Evolutionary conservation across 2,888 invertebrate genomes (phyloP).

Genomic region (Crepidodera aurea): DNA sequence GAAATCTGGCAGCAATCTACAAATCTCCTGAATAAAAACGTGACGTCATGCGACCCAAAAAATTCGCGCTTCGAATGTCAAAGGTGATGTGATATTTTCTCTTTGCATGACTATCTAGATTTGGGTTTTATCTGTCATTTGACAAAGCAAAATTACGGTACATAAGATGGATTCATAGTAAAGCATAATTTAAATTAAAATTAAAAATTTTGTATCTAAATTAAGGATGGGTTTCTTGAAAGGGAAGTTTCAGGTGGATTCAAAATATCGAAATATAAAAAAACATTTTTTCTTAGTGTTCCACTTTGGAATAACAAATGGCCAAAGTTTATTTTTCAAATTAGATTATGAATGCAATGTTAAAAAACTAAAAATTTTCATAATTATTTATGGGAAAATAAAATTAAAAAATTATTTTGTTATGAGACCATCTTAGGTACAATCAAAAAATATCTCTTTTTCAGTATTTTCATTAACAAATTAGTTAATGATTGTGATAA

Average conservation of each 20-base stretch:
- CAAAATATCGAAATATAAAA: too few relatives aligned
- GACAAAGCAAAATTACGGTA: neutral
- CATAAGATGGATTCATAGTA: neutral
- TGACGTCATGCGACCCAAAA: constrained; percentile 40
- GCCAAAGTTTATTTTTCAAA: too few relatives aligned
- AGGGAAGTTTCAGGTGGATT: too few relatives aligned
- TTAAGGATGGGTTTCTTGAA: too few relatives aligned
- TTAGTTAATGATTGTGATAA: constrained; percentile 45
- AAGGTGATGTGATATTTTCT: constrained; percentile 46
- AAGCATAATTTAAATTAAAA: neutral
- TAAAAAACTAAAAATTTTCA: too few relatives aligned
- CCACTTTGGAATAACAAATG: too few relatives aligned
- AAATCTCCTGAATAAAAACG: constrained; percentile 22
- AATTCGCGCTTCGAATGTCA: constrained; percentile 39
- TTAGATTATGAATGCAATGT: too few relatives aligned
- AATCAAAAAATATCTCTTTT: constrained; percentile 16
- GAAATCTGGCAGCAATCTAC: constrained; percentile 5
- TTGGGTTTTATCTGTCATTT: constrained; percentile 19
- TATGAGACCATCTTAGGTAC: neutral
- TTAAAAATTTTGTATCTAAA: too few relatives aligned
- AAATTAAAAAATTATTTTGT: neutral
- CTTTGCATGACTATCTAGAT: constrained; percentile 42
- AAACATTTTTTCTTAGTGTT: too few relatives aligned
- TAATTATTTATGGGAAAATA: too few relatives aligned
- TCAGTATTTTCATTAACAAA: constrained; percentile 38